Conservation (phyloP, 2,797 vertebrate genomes). For the Rhodeus uyekii region DNA sequence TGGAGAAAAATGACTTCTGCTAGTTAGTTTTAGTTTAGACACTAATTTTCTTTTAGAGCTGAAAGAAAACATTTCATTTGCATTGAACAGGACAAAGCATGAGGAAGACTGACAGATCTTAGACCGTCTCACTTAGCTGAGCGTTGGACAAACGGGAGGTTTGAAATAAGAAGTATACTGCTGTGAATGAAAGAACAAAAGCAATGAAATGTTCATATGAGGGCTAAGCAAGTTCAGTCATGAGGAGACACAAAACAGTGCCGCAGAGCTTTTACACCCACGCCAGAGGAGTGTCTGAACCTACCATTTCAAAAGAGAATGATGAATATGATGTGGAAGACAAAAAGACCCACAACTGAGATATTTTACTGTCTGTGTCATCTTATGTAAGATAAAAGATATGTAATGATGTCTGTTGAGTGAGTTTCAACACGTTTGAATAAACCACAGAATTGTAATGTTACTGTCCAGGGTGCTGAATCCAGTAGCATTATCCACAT, state of each 20-base stretch:
- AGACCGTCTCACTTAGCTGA: constrained; percentile 6
- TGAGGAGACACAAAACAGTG: constrained; percentile 5
- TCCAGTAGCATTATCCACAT: background rate
- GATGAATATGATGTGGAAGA: constrained; percentile 4
- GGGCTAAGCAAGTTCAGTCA: constrained; percentile 25
- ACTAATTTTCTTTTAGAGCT: constrained; percentile 1
- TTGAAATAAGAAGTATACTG: constrained; percentile 20
- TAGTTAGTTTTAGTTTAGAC: background rate
- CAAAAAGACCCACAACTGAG: constrained; percentile 18
- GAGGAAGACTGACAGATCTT: constrained; percentile 14
- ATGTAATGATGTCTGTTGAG: constrained; percentile 6
- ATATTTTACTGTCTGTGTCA: constrained; percentile 6
- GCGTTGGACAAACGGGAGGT: background rate
- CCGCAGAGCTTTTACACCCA: constrained; percentile 27
- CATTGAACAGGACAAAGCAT: constrained; percentile 6
- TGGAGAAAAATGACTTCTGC: background rate
- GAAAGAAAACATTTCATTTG: background rate
- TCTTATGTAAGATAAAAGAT: constrained; percentile 30
- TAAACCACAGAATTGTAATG: background rate
- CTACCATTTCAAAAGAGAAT: constrained; percentile 3
- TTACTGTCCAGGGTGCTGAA: constrained; percentile 16
- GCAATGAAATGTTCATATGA: constrained; percentile 25
- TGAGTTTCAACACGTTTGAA: background rate
- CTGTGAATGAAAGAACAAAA: constrained; percentile 28
- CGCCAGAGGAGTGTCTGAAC: constrained; percentile 4